Percentiles rank a stretch among this genome's conserved stretches.
These are phyloP conservation scores for Cervus canadensis DNA, from an alignment of 2,113 vertebrate genomes.

Conservation along the genomic window DNA sequence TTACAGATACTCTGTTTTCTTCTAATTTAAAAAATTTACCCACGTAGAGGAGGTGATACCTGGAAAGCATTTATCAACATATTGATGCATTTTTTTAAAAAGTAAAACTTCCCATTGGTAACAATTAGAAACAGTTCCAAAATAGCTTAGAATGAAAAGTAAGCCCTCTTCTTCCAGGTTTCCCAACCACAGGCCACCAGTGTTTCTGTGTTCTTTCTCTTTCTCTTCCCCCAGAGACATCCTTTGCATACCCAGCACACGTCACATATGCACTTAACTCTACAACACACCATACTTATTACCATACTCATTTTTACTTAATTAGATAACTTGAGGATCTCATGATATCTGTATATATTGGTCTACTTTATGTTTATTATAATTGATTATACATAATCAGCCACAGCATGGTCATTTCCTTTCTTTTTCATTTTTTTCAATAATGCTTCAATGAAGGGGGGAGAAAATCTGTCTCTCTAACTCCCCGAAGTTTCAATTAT, in stretches of 20 bases:
- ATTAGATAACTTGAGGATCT: not conserved
- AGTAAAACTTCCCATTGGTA: not conserved
- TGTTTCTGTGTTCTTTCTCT: not conserved
- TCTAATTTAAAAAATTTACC: not conserved
- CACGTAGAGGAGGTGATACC: not conserved
- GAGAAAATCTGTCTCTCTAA: not conserved
- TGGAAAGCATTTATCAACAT: not conserved
- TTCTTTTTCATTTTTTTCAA: not conserved
- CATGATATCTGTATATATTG: not conserved
- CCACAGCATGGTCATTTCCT: not conserved
- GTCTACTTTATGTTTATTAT: not conserved
- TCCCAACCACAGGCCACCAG: not conserved
- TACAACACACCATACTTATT: fast-evolving
- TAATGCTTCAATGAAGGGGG: not conserved
- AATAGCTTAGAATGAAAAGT: not conserved
- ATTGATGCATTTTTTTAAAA: not conserved
- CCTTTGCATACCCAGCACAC: not conserved
- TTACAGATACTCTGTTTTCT: not conserved
- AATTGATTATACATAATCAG: not conserved
- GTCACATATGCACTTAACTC: not conserved
- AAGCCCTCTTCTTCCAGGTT: not conserved
- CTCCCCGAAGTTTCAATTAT: not conserved
- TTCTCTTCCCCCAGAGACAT: not conserved
- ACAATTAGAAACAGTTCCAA: not conserved
- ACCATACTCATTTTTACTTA: not conserved